Evolutionary conservation across 1,140 invertebrate species (phyloP).

Genomic region (Camponotus pennsylvanicus): DNA sequence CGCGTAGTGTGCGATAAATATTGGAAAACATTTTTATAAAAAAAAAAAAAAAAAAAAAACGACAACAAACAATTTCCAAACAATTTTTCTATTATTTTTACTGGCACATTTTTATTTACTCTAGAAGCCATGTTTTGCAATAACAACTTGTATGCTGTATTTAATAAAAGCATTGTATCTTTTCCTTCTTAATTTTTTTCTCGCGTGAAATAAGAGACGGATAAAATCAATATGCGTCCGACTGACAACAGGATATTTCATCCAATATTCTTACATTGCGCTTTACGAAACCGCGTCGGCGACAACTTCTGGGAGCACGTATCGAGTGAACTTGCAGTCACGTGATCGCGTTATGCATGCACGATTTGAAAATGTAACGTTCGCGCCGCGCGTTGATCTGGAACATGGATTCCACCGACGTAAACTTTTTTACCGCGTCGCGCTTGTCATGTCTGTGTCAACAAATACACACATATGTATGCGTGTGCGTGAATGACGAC

Average conservation of each 20-base stretch:
- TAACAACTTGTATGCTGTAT: background rate
- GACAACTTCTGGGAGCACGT: background rate
- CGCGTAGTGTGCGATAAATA: background rate
- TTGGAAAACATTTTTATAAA: background rate
- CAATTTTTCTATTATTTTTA: constrained; percentile 4
- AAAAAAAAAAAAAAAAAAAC: background rate
- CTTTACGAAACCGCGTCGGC: background rate
- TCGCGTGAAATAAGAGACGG: background rate
- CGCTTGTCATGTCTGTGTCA: too few species aligned
- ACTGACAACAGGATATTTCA: background rate
- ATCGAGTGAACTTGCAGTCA: constrained; percentile 3
- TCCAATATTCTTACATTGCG: background rate
- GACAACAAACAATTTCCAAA: background rate
- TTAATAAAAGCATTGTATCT: background rate
- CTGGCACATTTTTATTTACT: background rate
- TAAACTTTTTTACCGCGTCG: background rate
- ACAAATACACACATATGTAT: too few species aligned
- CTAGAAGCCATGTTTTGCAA: background rate
- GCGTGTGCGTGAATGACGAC: background rate
- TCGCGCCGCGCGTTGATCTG: background rate
- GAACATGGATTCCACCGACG: background rate
- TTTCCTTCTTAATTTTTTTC: background rate
- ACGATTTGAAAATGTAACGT: constrained; percentile 32
- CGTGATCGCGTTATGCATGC: constrained; percentile 11
- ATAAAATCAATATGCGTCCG: background rate